These are phyloP conservation scores for Scomber japonicus DNA, from an alignment of 2,113 vertebrate genomes.

Conservation along the genomic window DNA sequence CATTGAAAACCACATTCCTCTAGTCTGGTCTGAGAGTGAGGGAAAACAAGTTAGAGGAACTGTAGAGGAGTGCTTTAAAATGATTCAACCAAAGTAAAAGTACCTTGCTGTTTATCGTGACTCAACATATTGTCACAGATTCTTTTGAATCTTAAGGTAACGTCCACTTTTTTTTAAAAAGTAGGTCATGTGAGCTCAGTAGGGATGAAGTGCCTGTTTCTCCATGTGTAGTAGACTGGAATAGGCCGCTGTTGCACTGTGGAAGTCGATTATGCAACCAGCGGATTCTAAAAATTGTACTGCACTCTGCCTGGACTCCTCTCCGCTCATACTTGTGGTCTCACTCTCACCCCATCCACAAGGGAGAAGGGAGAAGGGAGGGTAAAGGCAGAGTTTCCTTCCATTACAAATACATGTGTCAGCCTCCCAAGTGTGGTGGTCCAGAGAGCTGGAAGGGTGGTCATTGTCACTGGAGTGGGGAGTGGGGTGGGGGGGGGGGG, in stretches of 20 bases:
- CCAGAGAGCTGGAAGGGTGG: conserved; percentile 22
- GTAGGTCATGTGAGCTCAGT: conserved; percentile 37
- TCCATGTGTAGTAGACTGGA: conserved; percentile 41
- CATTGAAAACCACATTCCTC: conserved; percentile 70
- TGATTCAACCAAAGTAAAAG: conserved; percentile 24
- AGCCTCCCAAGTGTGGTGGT: conserved; percentile 62
- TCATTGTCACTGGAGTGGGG: not conserved
- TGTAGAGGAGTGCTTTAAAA: conserved; percentile 19
- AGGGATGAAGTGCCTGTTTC: not conserved
- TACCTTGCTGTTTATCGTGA: conserved; percentile 3
- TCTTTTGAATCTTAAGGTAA: not conserved
- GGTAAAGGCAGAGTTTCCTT: conserved; percentile 62
- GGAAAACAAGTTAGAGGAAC: conserved; percentile 43
- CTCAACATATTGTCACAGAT: not conserved
- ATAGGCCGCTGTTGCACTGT: conserved; percentile 42
- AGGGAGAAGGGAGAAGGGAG: conserved; percentile 33
- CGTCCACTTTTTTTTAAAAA: not conserved
- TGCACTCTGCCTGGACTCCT: conserved; percentile 74
- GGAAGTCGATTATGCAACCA: conserved; percentile 76
- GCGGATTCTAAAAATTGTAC: conserved; percentile 64
- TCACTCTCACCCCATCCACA: conserved; percentile 70
- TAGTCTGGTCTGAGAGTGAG: conserved; percentile 52
- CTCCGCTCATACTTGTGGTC: conserved; percentile 74
- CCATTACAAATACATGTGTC: conserved; percentile 74
- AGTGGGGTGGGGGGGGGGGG: not conserved